A percentile compares a stretch with the other conserved stretches of the same genome.
Conservation (phyloP, 2,797 vertebrate genomes). For the Phoeniculus purpureus region DNA sequence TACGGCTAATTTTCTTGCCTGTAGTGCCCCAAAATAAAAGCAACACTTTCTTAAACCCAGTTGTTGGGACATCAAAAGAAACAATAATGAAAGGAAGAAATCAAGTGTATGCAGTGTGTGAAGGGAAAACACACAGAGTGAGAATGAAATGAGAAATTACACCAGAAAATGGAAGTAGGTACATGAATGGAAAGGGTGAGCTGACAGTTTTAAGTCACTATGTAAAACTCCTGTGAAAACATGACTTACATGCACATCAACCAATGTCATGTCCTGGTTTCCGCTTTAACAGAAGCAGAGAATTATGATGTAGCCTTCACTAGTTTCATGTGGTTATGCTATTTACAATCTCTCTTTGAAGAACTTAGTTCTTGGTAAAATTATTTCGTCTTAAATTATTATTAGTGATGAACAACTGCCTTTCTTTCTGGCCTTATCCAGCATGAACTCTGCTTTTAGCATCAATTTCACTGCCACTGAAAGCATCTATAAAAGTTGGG, state of each 20-base stretch:
- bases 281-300: background rate
- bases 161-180: slow-evolving; percentile 56
- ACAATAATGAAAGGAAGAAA: slow-evolving; percentile 61
- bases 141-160: slow-evolving; percentile 69
- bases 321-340: background rate
- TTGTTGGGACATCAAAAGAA: slow-evolving; percentile 64
- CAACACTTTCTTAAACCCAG: slow-evolving; percentile 42
- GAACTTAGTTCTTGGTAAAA: background rate
- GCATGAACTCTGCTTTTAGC: background rate
- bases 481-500: background rate
- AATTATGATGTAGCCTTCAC: background rate
- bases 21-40: slow-evolving; percentile 58
- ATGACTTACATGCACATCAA: background rate
- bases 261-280: background rate
- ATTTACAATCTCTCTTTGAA: background rate
- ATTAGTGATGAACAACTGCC: background rate
- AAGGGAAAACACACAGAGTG: slow-evolving; percentile 26
- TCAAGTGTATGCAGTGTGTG: background rate
- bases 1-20: slow-evolving; percentile 65
- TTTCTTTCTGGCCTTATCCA: background rate
- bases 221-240: slow-evolving; percentile 15
- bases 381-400: background rate
- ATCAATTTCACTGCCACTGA: background rate
- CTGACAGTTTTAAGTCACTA: background rate
- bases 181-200: background rate